Evolutionary conservation across 2,888 invertebrate species (phyloP).

Genomic region (Pollenia angustigena): DNA sequence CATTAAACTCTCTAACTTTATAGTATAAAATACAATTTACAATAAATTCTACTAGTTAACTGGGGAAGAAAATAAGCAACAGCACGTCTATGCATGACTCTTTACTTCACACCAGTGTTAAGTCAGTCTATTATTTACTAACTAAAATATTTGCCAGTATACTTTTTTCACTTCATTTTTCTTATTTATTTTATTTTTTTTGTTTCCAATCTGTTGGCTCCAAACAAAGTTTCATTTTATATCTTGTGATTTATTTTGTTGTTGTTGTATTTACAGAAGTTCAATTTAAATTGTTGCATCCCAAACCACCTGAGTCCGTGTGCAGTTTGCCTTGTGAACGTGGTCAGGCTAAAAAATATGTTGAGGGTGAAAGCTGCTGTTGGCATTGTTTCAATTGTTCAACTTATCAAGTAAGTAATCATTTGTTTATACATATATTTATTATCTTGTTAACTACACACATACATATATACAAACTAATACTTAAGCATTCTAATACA

Average conservation of each 20-base stretch:
- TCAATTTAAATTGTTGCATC: constrained; percentile 92
- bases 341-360: constrained; percentile 96
- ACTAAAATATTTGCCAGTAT: neutral
- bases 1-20: neutral
- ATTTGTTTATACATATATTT: constrained; percentile 27
- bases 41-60: constrained; percentile 23
- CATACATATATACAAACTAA: neutral
- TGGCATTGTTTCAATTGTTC: constrained; percentile 97
- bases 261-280: constrained; percentile 86
- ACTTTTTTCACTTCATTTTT: neutral
- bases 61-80: no score
- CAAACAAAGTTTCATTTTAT: constrained; percentile 32
- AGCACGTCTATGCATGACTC: no score
- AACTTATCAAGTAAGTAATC: constrained; percentile 89
- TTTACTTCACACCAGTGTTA: no score
- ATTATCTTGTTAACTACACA: neutral
- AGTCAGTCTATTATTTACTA: constrained; percentile 33
- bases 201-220: constrained; percentile 55
- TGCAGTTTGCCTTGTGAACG: constrained; percentile 95
- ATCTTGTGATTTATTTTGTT: constrained; percentile 48
- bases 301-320: constrained; percentile 93
- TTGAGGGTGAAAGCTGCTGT: constrained; percentile 96
- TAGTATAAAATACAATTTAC: constrained; percentile 28
- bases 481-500: neutral
- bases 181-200: constrained; percentile 5